phyloP scores from a whole-genome alignment of 2,888 invertebrate species.

The Lepeophtheirus nordmannii region DNA sequence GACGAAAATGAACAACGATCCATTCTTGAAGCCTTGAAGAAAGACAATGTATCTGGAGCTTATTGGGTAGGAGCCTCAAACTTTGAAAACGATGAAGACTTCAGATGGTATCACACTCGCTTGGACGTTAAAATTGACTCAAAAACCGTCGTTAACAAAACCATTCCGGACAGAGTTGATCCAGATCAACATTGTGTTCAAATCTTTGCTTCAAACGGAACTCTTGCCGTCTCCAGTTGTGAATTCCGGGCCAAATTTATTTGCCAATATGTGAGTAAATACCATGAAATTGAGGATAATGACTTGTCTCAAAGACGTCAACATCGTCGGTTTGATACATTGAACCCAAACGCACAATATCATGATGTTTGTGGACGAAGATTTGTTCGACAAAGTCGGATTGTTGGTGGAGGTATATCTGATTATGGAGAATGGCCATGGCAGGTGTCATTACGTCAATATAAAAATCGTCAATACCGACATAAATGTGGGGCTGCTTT shows the following conservation, averaged over 20 bases:
- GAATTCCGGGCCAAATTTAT: slow-evolving; percentile 11
- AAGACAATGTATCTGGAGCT: background rate
- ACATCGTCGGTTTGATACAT: slow-evolving; percentile 15
- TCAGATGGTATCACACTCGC: slow-evolving; percentile 20
- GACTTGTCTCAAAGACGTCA: background rate
- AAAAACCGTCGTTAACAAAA: background rate
- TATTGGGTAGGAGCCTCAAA: slow-evolving; percentile 23
- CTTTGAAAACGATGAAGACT: slow-evolving; percentile 14
- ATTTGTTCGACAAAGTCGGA: slow-evolving; percentile 27
- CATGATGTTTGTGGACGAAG: slow-evolving; percentile 27
- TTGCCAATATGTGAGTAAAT: slow-evolving; percentile 5
- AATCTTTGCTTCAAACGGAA: background rate
- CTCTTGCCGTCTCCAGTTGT: background rate
- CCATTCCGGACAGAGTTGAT: slow-evolving; percentile 12
- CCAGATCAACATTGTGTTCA: slow-evolving; percentile 19
- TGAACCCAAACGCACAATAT: slow-evolving; percentile 19
- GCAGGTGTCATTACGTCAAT: slow-evolving; percentile 26
- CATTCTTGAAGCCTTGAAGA: slow-evolving; percentile 1
- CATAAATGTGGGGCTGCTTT: slow-evolving; percentile 25
- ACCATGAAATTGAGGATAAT: background rate
- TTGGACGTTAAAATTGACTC: background rate
- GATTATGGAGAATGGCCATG: slow-evolving; percentile 28
- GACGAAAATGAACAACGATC: background rate
- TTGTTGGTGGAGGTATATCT: slow-evolving; percentile 27
- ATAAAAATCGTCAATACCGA: slow-evolving; percentile 25